phyloP scores from a whole-genome alignment of 2,888 invertebrate species.

The Aleiodes leptofemur region DNA sequence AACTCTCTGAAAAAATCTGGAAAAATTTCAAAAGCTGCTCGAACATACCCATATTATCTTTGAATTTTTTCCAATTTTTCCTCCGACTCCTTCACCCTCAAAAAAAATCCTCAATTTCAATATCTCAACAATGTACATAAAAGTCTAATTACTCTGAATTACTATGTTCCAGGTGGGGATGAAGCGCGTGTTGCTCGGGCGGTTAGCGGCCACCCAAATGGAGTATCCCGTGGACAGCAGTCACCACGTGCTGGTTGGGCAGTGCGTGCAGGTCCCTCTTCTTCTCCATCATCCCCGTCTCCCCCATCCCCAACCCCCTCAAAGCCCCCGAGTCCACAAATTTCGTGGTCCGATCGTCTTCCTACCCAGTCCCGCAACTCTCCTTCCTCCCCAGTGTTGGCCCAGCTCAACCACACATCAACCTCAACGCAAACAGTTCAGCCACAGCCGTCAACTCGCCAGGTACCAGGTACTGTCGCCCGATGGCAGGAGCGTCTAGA shows the following conservation, averaged over 20 bases:
- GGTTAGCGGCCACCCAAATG: constrained; percentile 75
- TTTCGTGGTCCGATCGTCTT: too few relatives aligned
- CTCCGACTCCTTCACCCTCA: too few relatives aligned
- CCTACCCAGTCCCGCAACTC: too few relatives aligned
- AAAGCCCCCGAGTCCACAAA: too few relatives aligned
- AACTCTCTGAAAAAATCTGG: too few relatives aligned
- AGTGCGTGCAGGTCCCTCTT: constrained; percentile 63
- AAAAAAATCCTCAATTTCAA: too few relatives aligned
- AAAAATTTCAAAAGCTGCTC: too few relatives aligned
- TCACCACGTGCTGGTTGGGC: constrained; percentile 73
- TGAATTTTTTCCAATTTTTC: too few relatives aligned
- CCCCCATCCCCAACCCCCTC: constrained; percentile 54
- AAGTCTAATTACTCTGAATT: too few relatives aligned
- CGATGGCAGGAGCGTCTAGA: constrained; percentile 61
- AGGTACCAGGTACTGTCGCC: not conserved
- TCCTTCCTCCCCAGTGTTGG: too few relatives aligned
- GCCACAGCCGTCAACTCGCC: constrained; percentile 28
- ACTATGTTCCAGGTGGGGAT: constrained; percentile 72
- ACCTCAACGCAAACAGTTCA: constrained; percentile 26
- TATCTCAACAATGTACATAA: too few relatives aligned
- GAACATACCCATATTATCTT: too few relatives aligned
- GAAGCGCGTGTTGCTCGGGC: constrained; percentile 75
- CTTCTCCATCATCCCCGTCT: constrained; percentile 47
- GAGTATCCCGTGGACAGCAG: constrained; percentile 72
- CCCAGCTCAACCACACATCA: constrained; percentile 36